phyloP scores from a whole-genome alignment of 2,888 invertebrate species.

The Leptopilina myrica region DNA sequence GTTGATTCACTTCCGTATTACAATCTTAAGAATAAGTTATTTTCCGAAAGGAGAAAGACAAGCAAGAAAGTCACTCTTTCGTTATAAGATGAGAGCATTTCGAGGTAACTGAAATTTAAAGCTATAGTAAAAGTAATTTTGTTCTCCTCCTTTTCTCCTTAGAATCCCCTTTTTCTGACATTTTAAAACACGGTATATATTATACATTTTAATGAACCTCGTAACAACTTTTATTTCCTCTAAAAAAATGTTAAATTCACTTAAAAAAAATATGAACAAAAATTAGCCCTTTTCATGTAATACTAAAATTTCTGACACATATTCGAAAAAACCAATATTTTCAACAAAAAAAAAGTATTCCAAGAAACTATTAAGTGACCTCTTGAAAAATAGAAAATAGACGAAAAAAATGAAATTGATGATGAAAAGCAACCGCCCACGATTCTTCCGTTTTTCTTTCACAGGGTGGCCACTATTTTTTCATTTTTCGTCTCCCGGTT shows the following conservation, averaged over 20 bases:
- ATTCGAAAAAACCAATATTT: not conserved
- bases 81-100: not conserved
- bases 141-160: not conserved
- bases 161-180: not conserved
- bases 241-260: too few relatives aligned
- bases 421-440: slow-evolving; percentile 27
- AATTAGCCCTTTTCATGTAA: not conserved
- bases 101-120: not conserved
- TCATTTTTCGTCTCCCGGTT: too few relatives aligned
- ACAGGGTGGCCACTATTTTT: too few relatives aligned
- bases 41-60: slow-evolving; percentile 9
- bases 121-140: not conserved
- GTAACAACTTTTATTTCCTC: not conserved
- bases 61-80: not conserved
- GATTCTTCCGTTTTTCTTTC: not conserved
- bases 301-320: not conserved
- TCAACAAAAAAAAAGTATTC: too few relatives aligned
- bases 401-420: not conserved
- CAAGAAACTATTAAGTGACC: slow-evolving; percentile 9
- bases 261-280: not conserved
- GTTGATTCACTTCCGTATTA: slow-evolving; percentile 15
- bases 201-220: not conserved
- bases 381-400: too few relatives aligned
- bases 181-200: too few relatives aligned
- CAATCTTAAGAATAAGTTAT: not conserved